Conservation (phyloP, 2,113 vertebrate genomes). For the Talpa occidentalis region DNA sequence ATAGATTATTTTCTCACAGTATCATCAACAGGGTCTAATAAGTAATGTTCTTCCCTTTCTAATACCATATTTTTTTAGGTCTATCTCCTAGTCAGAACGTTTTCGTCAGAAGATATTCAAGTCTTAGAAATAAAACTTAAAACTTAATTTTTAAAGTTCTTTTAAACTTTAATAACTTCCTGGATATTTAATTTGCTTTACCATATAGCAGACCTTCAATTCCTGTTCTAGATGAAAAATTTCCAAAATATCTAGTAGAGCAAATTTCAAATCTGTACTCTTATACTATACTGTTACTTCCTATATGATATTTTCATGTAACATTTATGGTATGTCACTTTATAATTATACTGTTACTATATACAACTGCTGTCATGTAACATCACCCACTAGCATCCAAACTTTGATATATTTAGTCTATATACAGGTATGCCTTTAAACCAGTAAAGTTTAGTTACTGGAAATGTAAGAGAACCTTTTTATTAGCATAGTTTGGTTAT, state of each 20-base stretch:
- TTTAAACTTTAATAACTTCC: slow-evolving; percentile 19
- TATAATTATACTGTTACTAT: neutral
- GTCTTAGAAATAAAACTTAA: slow-evolving; percentile 29
- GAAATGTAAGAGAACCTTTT: neutral
- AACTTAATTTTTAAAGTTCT: slow-evolving; percentile 38
- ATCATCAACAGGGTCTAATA: neutral
- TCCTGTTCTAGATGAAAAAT: slow-evolving; percentile 32
- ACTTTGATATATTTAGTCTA: neutral
- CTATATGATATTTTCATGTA: neutral
- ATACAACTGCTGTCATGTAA: neutral
- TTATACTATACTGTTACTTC: neutral
- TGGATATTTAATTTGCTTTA: slow-evolving; percentile 15
- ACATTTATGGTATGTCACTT: neutral
- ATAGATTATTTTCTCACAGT: neutral
- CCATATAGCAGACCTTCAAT: neutral
- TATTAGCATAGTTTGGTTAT: slow-evolving; percentile 45
- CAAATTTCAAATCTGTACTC: slow-evolving; percentile 27
- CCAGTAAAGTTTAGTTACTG: slow-evolving; percentile 4
- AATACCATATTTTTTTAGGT: slow-evolving; percentile 21
- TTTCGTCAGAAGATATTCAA: slow-evolving; percentile 35
- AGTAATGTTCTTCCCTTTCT: neutral
- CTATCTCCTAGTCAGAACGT: slow-evolving; percentile 12
- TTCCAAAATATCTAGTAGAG: neutral
- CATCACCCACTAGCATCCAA: neutral
- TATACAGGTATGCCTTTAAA: slow-evolving; percentile 9